Evolutionary conservation across 2,888 invertebrate species (phyloP), one percentile per base, ranked within the genome.

Genomic region (Heliconius erato): DNA sequence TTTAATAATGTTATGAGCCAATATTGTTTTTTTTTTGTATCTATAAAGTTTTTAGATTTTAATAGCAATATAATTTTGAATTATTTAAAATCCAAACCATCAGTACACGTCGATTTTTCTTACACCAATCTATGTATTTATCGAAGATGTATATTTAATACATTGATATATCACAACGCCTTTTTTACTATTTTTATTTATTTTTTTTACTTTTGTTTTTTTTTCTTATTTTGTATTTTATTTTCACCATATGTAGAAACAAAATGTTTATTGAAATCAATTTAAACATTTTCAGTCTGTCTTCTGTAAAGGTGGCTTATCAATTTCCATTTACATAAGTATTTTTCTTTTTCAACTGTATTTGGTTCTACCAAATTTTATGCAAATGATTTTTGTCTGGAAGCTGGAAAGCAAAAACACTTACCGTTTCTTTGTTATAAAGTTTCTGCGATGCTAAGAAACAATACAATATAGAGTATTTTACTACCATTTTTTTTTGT

Each of bases 301-400:
- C 14, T 40, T 71, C 12, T 4, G 40, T 71, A 14, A 23, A 68
- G 35, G 35, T n/a, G 12, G 40, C 40, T n/a, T 67, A 28, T 26
- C 78, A 78, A 78, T 65, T 40, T 74, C 32, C 19, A n/a, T 72
- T 35, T 59, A 74, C 54, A 72, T 28, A 68, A 68, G 19, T 74
- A 68, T 68, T 74, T 78, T 82, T 63, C 63, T 77, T 77, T 63
- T 44, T 54, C 44, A 65, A 77, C 76, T 44, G 16, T 44, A 77
- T 44, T 79, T 49, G n/a, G 14, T 23, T 19, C 19, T 23, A 68
- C 49, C 44, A 44, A 79, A 67, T 68, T 79, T 49, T 49, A 82
- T 79, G 74, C 69, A 79, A 79, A 82, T 63, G 44, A 69, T 59
- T 71, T 79, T 76, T 65, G 49, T 76, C 76, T 69, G 69, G 74